Evolutionary conservation across 2,113 vertebrate genomes (phyloP).

Genomic region (Oplegnathus fasciatus): DNA sequence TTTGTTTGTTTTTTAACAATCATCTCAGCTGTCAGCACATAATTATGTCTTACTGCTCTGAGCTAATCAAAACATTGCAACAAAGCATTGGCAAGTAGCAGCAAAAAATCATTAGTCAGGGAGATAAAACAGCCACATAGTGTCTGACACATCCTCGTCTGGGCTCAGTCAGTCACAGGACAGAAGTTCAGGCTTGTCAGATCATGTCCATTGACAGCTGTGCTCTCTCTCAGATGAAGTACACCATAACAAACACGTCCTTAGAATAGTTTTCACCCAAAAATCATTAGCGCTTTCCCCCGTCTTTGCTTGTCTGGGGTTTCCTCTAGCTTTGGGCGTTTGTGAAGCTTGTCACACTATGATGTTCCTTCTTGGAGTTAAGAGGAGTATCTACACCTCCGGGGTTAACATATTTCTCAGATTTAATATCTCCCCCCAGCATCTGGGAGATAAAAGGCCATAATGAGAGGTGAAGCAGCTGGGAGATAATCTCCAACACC

Average conservation of each 20-base stretch:
- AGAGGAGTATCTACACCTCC: constrained; percentile 22
- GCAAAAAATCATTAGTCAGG: constrained; percentile 48
- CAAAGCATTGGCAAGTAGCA: constrained; percentile 27
- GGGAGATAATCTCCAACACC: constrained; percentile 45
- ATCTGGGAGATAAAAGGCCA: constrained; percentile 60
- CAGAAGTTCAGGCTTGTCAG: constrained; percentile 48
- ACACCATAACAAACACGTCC: constrained; percentile 31
- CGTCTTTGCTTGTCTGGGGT: constrained; percentile 37
- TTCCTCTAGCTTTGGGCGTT: constrained; percentile 39
- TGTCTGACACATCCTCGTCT: constrained; percentile 23
- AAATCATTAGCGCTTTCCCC: constrained; percentile 55
- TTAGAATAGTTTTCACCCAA: constrained; percentile 41
- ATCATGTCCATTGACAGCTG: constrained; percentile 44
- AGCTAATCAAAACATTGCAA: constrained; percentile 48
- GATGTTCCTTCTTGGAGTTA: constrained; percentile 27
- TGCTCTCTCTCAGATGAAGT: constrained; percentile 17
- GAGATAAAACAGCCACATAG: constrained; percentile 22
- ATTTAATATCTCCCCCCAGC: constrained; percentile 48
- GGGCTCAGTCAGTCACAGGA: constrained; percentile 15
- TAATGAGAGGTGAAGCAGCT: constrained; percentile 66
- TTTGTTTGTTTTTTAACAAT: constrained; percentile 4
- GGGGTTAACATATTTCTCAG: constrained; percentile 47
- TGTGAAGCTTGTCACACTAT: constrained; percentile 45
- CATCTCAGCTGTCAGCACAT: constrained; percentile 40
- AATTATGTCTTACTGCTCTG: constrained; percentile 33